Percentiles rank a stretch among this genome's conserved stretches.
These are phyloP conservation scores for Myoxocephalus aenaeus DNA, from an alignment of 2,797 vertebrate species.

Conservation along the genomic window DNA sequence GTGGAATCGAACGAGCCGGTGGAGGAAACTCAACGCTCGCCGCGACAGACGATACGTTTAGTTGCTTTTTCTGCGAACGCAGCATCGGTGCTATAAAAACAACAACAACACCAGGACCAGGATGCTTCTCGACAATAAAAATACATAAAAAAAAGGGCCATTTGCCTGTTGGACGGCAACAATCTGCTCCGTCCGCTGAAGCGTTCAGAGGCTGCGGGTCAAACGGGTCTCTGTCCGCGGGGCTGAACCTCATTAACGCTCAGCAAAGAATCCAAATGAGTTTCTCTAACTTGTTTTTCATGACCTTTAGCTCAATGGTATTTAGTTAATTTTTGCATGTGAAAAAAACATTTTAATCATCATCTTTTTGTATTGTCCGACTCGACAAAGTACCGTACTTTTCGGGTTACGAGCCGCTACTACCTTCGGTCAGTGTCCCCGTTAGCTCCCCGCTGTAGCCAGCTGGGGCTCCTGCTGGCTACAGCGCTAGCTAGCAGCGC, in stretches of 20 bases:
- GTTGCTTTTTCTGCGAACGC: constrained; percentile 2
- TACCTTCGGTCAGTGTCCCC: too few species aligned
- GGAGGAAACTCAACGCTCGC: background rate
- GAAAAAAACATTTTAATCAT: too few species aligned
- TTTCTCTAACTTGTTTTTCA: background rate
- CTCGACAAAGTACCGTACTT: too few species aligned
- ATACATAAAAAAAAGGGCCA: background rate
- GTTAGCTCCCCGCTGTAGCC: too few species aligned
- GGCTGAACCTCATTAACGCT: constrained; percentile 8
- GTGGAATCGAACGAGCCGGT: background rate
- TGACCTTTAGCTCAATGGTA: background rate
- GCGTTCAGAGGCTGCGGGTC: too few species aligned
- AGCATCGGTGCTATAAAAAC: background rate
- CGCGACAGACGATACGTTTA: background rate
- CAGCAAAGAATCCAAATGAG: background rate
- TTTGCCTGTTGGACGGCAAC: background rate
- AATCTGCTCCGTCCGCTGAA: background rate
- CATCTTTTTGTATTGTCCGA: too few species aligned
- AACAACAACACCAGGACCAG: background rate
- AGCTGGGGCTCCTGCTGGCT: too few species aligned
- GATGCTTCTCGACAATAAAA: background rate
- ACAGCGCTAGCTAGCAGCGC: too few species aligned
- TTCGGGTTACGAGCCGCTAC: too few species aligned
- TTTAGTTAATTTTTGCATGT: too few species aligned
- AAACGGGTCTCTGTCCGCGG: constrained; percentile 11